phyloP scores from a whole-genome alignment of 2,888 invertebrate genomes.

The Ferdinandea cuprea region DNA sequence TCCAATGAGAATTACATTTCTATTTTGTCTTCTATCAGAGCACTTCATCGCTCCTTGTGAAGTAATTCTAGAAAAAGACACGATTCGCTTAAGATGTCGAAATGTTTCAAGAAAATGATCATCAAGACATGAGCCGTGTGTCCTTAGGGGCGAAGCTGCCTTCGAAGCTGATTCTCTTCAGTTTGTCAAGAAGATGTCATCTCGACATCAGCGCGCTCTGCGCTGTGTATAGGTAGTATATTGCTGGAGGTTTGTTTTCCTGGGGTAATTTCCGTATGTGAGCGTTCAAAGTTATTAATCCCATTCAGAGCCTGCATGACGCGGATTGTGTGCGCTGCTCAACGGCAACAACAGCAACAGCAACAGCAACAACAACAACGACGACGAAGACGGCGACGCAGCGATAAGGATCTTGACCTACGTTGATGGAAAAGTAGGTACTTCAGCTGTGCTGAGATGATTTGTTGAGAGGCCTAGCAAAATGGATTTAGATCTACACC shows the following conservation, averaged over 20 bases:
- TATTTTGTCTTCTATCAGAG: constrained; percentile 72
- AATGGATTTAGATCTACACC: constrained; percentile 72
- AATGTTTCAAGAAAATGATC: constrained; percentile 74
- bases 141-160: constrained; percentile 71
- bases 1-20: constrained; percentile 74
- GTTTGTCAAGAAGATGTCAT: constrained; percentile 75
- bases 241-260: constrained; percentile 27
- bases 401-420: constrained; percentile 72
- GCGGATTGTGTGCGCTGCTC: constrained; percentile 24
- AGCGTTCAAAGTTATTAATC: constrained; percentile 67
- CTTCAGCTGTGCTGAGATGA: constrained; percentile 68
- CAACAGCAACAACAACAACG: no score
- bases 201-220: constrained; percentile 35
- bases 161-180: constrained; percentile 71
- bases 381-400: constrained; percentile 43
- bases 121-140: constrained; percentile 71
- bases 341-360: constrained; percentile 31
- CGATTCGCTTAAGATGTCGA: constrained; percentile 75
- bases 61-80: constrained; percentile 70
- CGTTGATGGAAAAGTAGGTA: constrained; percentile 71
- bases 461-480: constrained; percentile 71
- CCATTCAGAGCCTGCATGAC: constrained; percentile 53
- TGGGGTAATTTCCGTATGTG: constrained; percentile 52
- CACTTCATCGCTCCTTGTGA: constrained; percentile 72
- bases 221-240: constrained; percentile 11